Evolutionary conservation across 2,888 invertebrate species (phyloP).

Genomic region (Blastobasis adustella): DNA sequence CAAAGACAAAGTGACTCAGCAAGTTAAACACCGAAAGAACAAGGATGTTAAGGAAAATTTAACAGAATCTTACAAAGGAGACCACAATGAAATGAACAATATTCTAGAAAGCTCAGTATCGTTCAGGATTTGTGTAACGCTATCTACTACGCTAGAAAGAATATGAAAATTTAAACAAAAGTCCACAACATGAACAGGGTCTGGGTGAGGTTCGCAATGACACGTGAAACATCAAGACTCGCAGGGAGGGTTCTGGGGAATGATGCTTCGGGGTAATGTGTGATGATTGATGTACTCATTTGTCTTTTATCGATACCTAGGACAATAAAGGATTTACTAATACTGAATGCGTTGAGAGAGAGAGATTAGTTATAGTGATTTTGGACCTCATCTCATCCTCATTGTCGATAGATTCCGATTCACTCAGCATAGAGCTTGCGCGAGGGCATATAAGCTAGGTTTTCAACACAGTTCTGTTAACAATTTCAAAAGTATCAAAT

Average conservation of each 20-base stretch:
- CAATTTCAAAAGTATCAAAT: conserved; percentile 1
- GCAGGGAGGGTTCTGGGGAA: conserved; percentile 1
- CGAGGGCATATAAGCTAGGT: conserved; percentile 40
- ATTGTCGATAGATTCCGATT: conserved; percentile 7
- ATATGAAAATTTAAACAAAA: conserved; percentile 17
- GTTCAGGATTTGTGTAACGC: conserved; percentile 55
- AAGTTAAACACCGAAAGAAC: too few species aligned
- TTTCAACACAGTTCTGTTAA: conserved; percentile 37
- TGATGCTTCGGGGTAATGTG: conserved; percentile 2
- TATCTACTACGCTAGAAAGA: conserved; percentile 43
- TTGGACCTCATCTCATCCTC: neutral
- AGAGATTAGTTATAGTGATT: neutral
- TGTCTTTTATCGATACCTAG: conserved; percentile 1
- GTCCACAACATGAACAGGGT: conserved; percentile 15
- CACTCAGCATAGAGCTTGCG: conserved; percentile 2
- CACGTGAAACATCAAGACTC: conserved; percentile 11
- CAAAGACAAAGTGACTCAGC: neutral
- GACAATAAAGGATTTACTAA: conserved; percentile 4
- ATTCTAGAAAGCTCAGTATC: conserved; percentile 65
- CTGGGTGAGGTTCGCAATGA: conserved; percentile 29
- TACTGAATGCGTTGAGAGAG: neutral
- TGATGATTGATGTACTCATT: neutral
- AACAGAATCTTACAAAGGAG: conserved; percentile 8
- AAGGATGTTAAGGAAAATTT: too few species aligned
- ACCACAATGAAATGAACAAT: conserved; percentile 60